Evolutionary conservation across 1,140 invertebrate species (phyloP).

Genomic region (Euschistus heros): DNA sequence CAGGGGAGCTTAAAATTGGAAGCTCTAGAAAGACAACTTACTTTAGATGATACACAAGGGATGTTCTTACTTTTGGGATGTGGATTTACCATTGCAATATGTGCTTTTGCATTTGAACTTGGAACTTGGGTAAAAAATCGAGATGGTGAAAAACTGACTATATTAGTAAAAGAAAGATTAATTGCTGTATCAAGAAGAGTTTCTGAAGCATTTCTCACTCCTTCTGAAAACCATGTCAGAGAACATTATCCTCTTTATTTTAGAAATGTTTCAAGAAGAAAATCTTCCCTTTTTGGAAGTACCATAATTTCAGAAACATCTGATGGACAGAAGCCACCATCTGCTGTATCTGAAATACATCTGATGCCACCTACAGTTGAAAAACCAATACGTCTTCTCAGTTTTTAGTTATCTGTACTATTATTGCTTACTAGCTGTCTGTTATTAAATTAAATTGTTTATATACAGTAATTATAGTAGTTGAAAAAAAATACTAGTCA

Average conservation of each 20-base stretch:
- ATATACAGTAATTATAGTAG: too few species aligned
- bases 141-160: not conserved
- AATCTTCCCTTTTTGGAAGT: not conserved
- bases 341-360: not conserved
- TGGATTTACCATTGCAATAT: slow-evolving; percentile 47
- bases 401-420: not conserved
- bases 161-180: not conserved
- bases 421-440: too few species aligned
- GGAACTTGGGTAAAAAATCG: slow-evolving; percentile 9
- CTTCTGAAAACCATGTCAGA: not conserved
- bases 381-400: slow-evolving; percentile 1
- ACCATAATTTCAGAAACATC: not conserved
- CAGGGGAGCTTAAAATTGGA: slow-evolving; percentile 21
- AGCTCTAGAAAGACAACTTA: slow-evolving; percentile 53
- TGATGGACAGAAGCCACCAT: not conserved
- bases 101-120: slow-evolving; percentile 29
- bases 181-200: not conserved
- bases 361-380: not conserved
- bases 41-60: slow-evolving; percentile 61
- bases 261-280: not conserved
- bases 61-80: slow-evolving; percentile 61
- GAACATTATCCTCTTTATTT: slow-evolving; percentile 4
- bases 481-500: too few species aligned
- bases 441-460: too few species aligned
- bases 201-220: not conserved